A percentile compares a stretch with the other conserved stretches of the same genome.
Evolutionary conservation across 1,140 invertebrate genomes (phyloP).

Genomic region (Samia ricini): DNA sequence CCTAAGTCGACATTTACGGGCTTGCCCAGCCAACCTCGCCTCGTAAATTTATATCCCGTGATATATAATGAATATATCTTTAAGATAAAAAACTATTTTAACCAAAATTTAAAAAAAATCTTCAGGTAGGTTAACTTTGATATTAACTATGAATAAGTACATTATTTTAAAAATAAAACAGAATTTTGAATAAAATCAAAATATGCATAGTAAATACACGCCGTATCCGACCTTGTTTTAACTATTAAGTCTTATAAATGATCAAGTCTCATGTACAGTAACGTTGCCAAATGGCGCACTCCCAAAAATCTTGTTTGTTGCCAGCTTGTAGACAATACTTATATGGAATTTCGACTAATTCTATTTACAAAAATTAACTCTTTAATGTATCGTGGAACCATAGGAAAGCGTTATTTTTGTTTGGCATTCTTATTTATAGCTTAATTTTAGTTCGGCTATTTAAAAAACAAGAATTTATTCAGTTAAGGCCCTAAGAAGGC

Average conservation of each 20-base stretch:
- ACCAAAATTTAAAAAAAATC: no score
- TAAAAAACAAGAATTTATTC: no score
- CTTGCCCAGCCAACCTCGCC: no score
- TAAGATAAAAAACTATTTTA: no score
- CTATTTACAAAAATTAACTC: conserved; percentile 7
- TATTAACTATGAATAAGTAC: not conserved
- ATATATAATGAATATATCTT: no score
- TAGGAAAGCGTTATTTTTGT: not conserved
- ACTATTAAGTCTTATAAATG: not conserved
- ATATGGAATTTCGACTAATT: not conserved
- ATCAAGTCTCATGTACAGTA: not conserved
- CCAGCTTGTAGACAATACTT: not conserved
- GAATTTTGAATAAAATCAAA: not conserved
- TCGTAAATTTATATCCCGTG: no score
- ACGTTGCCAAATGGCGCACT: not conserved
- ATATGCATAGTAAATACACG: not conserved
- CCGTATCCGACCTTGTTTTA: not conserved
- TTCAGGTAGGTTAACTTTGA: no score
- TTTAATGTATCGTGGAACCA: not conserved
- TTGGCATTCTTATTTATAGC: no score
- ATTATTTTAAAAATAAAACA: not conserved
- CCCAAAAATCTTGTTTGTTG: not conserved
- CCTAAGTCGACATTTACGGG: no score
- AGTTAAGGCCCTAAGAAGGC: no score
- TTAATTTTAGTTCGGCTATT: no score